phyloP scores from a whole-genome alignment of 1,140 invertebrate genomes.

The Charaxes varanes region DNA sequence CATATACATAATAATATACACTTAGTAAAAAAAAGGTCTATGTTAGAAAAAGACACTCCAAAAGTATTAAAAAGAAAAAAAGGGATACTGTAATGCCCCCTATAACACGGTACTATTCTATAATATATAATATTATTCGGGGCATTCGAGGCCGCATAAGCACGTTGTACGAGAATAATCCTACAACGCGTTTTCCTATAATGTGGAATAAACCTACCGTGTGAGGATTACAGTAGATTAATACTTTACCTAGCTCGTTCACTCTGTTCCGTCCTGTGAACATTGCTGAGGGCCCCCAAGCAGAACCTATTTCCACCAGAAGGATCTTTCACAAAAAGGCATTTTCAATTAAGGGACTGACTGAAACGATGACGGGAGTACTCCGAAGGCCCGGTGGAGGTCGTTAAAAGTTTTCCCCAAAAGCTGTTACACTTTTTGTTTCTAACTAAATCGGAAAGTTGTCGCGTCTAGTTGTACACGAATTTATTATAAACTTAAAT shows the following conservation, averaged over 20 bases:
- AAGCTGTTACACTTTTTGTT: constrained; percentile 41
- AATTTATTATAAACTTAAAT: constrained; percentile 21
- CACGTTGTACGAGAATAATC: no score
- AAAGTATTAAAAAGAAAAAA: no score
- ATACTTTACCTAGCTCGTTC: constrained; percentile 91
- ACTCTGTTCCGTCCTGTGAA: constrained; percentile 96
- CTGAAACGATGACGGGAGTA: constrained; percentile 24
- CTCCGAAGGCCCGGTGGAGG: constrained; percentile 22
- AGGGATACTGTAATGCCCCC: no score
- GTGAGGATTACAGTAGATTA: no score
- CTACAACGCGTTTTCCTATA: no score
- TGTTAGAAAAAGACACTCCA: no score
- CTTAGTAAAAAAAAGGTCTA: no score
- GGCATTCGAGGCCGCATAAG: no score
- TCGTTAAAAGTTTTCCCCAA: constrained; percentile 55
- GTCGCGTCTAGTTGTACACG: constrained; percentile 30
- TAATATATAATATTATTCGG: no score
- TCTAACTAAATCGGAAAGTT: constrained; percentile 34
- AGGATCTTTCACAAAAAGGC: constrained; percentile 84
- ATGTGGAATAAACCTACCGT: no score
- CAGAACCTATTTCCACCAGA: constrained; percentile 98
- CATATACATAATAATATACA: no score
- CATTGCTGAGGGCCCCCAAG: constrained; percentile 97
- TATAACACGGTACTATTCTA: no score
- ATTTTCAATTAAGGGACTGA: constrained; percentile 24